A percentile compares a stretch with the other conserved stretches of the same genome.
phyloP scores from a whole-genome alignment of 2,797 vertebrate genomes.

The Mormyrus proboscirostris region DNA sequence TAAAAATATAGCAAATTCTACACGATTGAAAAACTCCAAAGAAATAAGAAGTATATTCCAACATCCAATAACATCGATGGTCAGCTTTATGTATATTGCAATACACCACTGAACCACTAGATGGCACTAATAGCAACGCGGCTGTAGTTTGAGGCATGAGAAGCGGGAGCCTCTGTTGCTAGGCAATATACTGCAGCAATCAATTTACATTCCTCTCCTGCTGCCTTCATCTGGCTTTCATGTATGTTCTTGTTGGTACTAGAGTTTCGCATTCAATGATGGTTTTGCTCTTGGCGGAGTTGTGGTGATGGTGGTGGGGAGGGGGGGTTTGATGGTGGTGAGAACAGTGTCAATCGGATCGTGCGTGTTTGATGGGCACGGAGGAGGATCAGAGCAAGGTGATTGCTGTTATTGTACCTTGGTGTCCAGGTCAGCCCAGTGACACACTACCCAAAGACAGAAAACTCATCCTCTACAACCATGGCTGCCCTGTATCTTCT shows the following conservation, averaged over 20 bases:
- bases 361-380: neutral
- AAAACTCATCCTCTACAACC: neutral
- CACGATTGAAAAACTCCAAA: neutral
- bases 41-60: neutral
- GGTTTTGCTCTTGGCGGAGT: neutral
- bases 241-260: conserved; percentile 55
- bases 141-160: conserved; percentile 36
- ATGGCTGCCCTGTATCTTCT: neutral
- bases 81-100: neutral
- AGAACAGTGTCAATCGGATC: no score
- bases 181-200: conserved; percentile 49
- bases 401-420: neutral
- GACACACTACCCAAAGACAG: neutral
- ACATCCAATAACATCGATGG: neutral
- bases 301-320: neutral
- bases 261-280: conserved; percentile 45
- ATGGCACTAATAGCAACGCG: conserved; percentile 50
- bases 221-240: conserved; percentile 54
- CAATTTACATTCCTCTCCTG: conserved; percentile 50
- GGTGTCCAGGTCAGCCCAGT: neutral
- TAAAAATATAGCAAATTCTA: neutral
- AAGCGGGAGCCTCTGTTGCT: conserved; percentile 54
- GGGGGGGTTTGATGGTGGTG: neutral
- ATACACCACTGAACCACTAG: conserved; percentile 42
- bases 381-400: neutral